Conservation (phyloP, 1,140 invertebrate genomes). For the Drosophila simulans region DNA sequence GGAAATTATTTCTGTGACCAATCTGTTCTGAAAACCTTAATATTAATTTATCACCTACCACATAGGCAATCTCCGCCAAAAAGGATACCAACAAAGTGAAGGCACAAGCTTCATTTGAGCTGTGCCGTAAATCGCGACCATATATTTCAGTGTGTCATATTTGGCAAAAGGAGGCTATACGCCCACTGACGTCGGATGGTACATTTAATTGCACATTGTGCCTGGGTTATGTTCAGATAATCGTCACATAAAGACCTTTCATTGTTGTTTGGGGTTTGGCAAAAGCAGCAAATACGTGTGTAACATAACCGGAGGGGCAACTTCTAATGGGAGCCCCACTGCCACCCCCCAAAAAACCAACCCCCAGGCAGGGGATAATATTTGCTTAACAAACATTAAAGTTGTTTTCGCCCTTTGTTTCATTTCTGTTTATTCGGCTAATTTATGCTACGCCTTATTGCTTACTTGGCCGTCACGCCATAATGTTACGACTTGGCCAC, state of each 20-base stretch:
- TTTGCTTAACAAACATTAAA: conserved; percentile 80
- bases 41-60: background rate
- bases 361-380: conserved; percentile 33
- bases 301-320: conserved; percentile 30
- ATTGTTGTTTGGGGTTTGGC: conserved; percentile 46
- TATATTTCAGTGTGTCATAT: conserved; percentile 44
- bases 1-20: background rate
- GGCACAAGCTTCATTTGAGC: background rate
- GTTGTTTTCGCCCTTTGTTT: conserved; percentile 64
- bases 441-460: conserved; percentile 81
- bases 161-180: conserved; percentile 10
- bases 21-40: background rate
- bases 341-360: too few species aligned
- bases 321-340: conserved; percentile 15
- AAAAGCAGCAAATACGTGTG: conserved; percentile 28
- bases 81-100: background rate
- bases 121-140: conserved; percentile 30
- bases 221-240: conserved; percentile 71
- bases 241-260: conserved; percentile 79
- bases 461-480: conserved; percentile 73
- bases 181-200: conserved; percentile 31
- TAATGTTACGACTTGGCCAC: conserved; percentile 66
- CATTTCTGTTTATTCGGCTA: conserved; percentile 70
- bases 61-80: background rate
- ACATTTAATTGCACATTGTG: conserved; percentile 73